phyloP scores from a whole-genome alignment of 2,888 invertebrate genomes.

The Agriopis marginaria region DNA sequence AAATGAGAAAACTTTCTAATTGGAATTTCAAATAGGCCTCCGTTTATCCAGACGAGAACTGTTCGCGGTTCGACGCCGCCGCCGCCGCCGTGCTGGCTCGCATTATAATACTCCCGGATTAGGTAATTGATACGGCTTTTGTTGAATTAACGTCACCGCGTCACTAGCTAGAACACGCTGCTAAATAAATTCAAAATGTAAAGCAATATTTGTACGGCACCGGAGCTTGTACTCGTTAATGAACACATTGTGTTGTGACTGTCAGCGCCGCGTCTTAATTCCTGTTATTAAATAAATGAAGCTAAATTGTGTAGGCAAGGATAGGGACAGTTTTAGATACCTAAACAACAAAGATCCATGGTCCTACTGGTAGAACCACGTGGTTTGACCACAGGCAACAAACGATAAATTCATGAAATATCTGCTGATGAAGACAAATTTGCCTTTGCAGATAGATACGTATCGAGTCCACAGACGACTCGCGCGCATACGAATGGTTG shows the following conservation, averaged over 20 bases:
- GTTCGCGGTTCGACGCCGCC: constrained; percentile 74
- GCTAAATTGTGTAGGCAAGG: neutral
- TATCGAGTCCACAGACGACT: neutral
- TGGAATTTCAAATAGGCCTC: constrained; percentile 85
- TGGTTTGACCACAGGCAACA: too few relatives aligned
- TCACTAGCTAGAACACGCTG: constrained; percentile 29
- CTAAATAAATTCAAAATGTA: constrained; percentile 34
- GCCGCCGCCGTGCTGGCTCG: constrained; percentile 67
- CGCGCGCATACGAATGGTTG: too few relatives aligned
- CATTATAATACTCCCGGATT: constrained; percentile 68
- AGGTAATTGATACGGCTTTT: constrained; percentile 66
- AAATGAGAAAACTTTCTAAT: constrained; percentile 87
- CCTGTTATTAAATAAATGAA: constrained; percentile 21
- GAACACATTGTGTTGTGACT: constrained; percentile 28
- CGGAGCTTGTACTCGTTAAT: constrained; percentile 21
- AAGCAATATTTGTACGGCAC: constrained; percentile 25
- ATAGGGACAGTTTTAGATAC: neutral
- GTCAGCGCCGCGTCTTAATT: constrained; percentile 20
- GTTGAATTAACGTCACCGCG: constrained; percentile 42
- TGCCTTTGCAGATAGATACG: neutral
- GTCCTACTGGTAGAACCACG: too few relatives aligned
- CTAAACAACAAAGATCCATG: too few relatives aligned
- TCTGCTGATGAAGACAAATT: neutral
- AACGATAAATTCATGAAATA: neutral
- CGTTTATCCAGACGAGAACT: constrained; percentile 80